phyloP scores from a whole-genome alignment of 2,888 invertebrate genomes.

The Tachina fera region DNA sequence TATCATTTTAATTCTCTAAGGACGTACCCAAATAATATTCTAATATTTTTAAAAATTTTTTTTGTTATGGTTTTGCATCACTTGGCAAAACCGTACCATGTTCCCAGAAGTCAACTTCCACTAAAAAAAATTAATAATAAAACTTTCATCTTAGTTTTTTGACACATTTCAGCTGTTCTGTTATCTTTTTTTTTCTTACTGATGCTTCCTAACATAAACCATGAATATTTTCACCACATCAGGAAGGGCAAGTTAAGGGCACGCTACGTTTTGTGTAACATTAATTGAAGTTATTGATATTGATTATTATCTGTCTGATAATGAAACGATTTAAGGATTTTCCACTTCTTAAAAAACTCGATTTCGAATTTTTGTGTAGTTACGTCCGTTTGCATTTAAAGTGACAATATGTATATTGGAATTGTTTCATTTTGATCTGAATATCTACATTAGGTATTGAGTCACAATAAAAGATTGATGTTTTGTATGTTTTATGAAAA shows the following conservation, averaged over 20 bases:
- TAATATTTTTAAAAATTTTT: constrained; percentile 55
- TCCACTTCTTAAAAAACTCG: too few species aligned
- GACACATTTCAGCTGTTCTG: constrained; percentile 70
- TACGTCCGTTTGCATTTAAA: too few species aligned
- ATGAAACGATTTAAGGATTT: too few species aligned
- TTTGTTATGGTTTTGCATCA: constrained; percentile 40
- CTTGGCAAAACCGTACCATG: constrained; percentile 37
- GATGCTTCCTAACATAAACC: constrained; percentile 29
- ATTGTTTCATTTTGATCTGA: too few species aligned
- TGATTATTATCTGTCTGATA: too few species aligned
- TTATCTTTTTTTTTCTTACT: constrained; percentile 55
- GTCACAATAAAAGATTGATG: too few species aligned
- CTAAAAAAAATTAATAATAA: constrained; percentile 11
- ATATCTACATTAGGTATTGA: too few species aligned
- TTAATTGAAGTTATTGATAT: too few species aligned
- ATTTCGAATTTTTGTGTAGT: too few species aligned
- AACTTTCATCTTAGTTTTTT: constrained; percentile 70
- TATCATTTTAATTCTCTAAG: constrained; percentile 52
- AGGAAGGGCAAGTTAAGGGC: constrained; percentile 8
- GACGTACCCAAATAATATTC: constrained; percentile 59
- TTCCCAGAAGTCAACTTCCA: constrained; percentile 67
- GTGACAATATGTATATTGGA: too few species aligned
- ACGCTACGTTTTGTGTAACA: not conserved
- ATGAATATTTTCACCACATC: constrained; percentile 34
- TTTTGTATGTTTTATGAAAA: too few species aligned